Evolutionary conservation across 2,113 vertebrate genomes (phyloP).

Genomic region (Campylorhamphus procurvoides): DNA sequence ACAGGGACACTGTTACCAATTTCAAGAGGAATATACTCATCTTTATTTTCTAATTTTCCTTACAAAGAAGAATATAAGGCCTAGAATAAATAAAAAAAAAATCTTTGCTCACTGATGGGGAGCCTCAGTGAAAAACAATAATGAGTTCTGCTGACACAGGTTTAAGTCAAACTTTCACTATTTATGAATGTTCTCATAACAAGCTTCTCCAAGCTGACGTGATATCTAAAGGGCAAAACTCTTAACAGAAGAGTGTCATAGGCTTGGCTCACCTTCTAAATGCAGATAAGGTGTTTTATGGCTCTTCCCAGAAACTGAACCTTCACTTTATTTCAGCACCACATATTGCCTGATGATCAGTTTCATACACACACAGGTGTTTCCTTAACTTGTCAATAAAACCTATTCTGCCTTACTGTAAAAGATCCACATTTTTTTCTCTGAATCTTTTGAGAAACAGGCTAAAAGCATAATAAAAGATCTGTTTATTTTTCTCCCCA

Average conservation of each 20-base stretch:
- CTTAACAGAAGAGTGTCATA: not conserved
- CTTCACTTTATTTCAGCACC: not conserved
- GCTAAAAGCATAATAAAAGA: not conserved
- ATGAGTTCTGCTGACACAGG: not conserved
- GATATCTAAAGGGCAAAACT: not conserved
- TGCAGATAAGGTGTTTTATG: not conserved
- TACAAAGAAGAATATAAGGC: not conserved
- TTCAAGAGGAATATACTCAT: not conserved
- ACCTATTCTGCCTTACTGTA: not conserved
- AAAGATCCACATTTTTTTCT: not conserved
- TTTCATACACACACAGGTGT: not conserved
- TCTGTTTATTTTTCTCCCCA: not conserved
- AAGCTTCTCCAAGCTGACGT: not conserved
- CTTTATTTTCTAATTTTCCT: not conserved
- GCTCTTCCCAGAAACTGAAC: not conserved
- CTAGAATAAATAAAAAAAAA: not conserved
- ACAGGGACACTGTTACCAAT: not conserved
- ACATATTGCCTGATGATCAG: not conserved
- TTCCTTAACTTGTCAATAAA: slow-evolving; percentile 1
- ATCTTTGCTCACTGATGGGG: not conserved
- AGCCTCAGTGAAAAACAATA: not conserved
- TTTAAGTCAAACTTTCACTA: not conserved
- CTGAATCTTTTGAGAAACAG: not conserved
- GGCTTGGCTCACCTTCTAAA: not conserved
- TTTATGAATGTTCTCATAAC: not conserved